These are phyloP conservation scores for Xestoiulus laeticollis DNA, from an alignment of 2,888 invertebrate genomes.

Conservation along the genomic window DNA sequence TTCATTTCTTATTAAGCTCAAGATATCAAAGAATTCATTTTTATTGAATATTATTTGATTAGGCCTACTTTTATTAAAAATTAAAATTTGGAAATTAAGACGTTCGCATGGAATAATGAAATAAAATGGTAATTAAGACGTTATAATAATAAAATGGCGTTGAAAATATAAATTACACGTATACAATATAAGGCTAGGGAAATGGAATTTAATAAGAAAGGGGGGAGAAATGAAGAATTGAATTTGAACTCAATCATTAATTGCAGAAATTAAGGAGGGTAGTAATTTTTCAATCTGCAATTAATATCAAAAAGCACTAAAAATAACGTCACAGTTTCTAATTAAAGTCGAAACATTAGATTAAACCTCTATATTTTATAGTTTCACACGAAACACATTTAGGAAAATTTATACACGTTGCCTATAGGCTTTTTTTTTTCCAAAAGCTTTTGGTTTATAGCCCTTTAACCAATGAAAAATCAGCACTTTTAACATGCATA, in stretches of 20 bases:
- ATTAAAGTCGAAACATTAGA: conserved; percentile 18
- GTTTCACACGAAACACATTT: conserved; percentile 31
- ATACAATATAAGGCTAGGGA: not conserved
- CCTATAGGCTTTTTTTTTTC: not conserved
- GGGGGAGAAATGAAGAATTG: not conserved
- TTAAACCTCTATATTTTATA: conserved; percentile 7
- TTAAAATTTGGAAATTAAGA: not conserved
- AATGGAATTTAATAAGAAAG: not conserved
- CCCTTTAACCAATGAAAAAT: not conserved
- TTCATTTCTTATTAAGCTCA: no score
- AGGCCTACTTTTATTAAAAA: no score
- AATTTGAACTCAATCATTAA: conserved; percentile 27
- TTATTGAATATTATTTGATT: no score
- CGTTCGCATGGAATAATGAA: not conserved
- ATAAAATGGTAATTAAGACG: not conserved
- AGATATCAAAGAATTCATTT: no score
- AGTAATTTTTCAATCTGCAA: not conserved
- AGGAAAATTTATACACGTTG: not conserved
- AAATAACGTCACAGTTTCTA: conserved; percentile 15
- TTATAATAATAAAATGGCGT: not conserved
- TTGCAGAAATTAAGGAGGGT: not conserved
- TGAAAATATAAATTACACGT: conserved; percentile 30
- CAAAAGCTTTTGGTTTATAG: not conserved
- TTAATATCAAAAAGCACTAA: conserved; percentile 43
- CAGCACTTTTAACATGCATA: not conserved